phyloP scores from a whole-genome alignment of 2,797 vertebrate genomes.

The Ctenopoma multispine region DNA sequence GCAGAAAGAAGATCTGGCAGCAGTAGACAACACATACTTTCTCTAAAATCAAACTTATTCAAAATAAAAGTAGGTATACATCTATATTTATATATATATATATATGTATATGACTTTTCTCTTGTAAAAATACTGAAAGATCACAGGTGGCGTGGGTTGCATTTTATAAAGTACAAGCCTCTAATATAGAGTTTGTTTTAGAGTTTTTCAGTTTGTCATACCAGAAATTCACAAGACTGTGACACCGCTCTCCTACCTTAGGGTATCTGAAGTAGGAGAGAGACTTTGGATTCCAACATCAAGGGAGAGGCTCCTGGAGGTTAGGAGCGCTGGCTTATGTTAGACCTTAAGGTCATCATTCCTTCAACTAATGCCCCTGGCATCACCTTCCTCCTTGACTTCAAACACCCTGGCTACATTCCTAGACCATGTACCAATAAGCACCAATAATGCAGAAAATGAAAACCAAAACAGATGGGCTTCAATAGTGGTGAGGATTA shows the following conservation, averaged over 20 bases:
- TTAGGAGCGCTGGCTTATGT: conserved; percentile 82
- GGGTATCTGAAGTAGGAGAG: conserved; percentile 29
- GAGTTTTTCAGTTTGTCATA: not conserved
- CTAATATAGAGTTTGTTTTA: not conserved
- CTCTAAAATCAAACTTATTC: too few relatives aligned
- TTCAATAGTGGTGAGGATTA: conserved; percentile 87
- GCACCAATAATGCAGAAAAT: conserved; percentile 90
- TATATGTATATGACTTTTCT: too few relatives aligned
- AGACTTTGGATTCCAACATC: conserved; percentile 74
- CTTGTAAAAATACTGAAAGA: too few relatives aligned
- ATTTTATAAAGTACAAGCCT: not conserved
- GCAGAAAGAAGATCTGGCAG: too few relatives aligned
- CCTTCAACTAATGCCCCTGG: conserved; percentile 84
- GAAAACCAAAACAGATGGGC: conserved; percentile 91
- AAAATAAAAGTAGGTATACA: too few relatives aligned
- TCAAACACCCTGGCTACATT: conserved; percentile 88
- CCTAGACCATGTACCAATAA: conserved; percentile 89
- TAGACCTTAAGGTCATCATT: conserved; percentile 86
- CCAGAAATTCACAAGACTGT: conserved; percentile 10
- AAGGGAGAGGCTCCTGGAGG: conserved; percentile 77
- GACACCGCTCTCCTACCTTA: conserved; percentile 7
- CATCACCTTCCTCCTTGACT: conserved; percentile 83
- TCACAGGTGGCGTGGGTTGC: not conserved
- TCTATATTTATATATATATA: too few relatives aligned
- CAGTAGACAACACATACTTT: too few relatives aligned